These are phyloP conservation scores for Coronaproctus castanopsis DNA, from an alignment of 2,888 invertebrate species.

Conservation along the genomic window DNA sequence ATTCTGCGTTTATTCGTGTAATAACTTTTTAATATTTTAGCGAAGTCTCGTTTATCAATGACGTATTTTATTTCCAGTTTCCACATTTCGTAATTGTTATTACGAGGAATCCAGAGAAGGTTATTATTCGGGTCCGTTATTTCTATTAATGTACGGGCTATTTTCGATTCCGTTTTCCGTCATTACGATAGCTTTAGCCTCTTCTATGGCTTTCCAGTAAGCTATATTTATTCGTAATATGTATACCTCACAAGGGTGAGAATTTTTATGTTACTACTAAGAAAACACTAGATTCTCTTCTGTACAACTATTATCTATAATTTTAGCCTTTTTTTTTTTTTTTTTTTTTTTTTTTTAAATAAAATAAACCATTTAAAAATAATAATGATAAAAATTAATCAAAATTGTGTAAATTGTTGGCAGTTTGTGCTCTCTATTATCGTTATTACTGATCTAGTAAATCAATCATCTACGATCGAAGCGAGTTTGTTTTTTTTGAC, in stretches of 20 bases:
- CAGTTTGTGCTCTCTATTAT: too few species aligned
- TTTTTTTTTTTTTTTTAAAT: background rate
- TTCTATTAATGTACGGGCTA: slow-evolving; percentile 59
- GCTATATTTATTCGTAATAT: slow-evolving; percentile 12
- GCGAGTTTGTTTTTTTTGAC: too few species aligned
- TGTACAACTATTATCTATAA: background rate
- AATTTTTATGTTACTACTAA: background rate
- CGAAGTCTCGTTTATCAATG: too few species aligned
- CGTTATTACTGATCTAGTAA: too few species aligned
- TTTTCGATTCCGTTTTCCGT: slow-evolving; percentile 66
- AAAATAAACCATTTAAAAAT: too few species aligned
- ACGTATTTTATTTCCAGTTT: too few species aligned
- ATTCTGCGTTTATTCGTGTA: too few species aligned
- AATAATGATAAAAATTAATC: too few species aligned
- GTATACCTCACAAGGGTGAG: background rate
- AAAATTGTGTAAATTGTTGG: too few species aligned
- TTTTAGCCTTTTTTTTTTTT: slow-evolving; percentile 1
- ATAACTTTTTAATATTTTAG: too few species aligned
- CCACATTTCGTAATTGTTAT: slow-evolving; percentile 69
- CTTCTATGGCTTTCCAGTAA: slow-evolving; percentile 26
- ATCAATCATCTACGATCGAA: too few species aligned
- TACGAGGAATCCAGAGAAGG: slow-evolving; percentile 81
- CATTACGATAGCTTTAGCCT: slow-evolving; percentile 45
- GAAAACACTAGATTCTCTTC: background rate
- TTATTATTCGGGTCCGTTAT: slow-evolving; percentile 64